Conservation (phyloP, 2,888 invertebrate species). For the Ochlodes sylvanus region DNA sequence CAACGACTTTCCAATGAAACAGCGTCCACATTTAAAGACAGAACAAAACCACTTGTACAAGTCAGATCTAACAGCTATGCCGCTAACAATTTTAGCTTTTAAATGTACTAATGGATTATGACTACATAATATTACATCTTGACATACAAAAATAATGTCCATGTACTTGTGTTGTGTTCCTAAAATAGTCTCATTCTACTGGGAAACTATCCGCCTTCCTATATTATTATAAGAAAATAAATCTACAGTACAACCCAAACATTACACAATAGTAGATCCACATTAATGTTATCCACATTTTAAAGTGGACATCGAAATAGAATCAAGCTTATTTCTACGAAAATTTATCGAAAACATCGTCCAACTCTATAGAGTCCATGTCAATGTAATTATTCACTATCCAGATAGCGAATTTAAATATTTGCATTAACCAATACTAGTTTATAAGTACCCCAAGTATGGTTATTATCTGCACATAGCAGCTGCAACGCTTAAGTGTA, state of each 20-base stretch:
- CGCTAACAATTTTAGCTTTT: background rate
- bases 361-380: background rate
- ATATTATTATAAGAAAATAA: conserved; percentile 1
- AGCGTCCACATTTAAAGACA: background rate
- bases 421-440: no score
- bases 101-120: conserved; percentile 3
- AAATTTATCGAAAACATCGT: background rate
- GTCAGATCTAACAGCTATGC: background rate
- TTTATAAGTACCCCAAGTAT: no score
- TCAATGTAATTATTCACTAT: background rate
- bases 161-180: background rate
- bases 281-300: background rate
- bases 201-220: background rate
- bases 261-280: no score
- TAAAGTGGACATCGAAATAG: background rate
- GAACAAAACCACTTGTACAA: background rate
- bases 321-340: background rate
- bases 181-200: background rate
- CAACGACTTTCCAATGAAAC: background rate
- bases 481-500: background rate
- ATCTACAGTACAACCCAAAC: background rate
- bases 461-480: background rate
- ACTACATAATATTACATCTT: background rate
- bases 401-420: no score
- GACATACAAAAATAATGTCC: conserved; percentile 3